Conservation (phyloP, 2,888 invertebrate species). For the Lycophotia porphyrea region DNA sequence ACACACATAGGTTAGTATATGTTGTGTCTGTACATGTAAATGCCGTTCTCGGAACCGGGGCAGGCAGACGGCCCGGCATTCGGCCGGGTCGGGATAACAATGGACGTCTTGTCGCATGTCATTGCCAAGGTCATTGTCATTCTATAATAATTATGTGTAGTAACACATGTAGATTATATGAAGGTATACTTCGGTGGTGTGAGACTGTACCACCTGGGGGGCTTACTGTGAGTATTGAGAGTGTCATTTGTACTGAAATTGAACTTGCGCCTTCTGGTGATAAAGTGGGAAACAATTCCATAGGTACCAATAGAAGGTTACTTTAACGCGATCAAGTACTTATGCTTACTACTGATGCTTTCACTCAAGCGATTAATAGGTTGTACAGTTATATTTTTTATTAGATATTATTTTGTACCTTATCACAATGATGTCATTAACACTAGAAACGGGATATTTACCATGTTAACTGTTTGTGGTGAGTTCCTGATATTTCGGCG, state of each 20-base stretch:
- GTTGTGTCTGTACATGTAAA: background rate
- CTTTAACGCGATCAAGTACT: background rate
- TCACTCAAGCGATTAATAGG: background rate
- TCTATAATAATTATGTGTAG: constrained; percentile 15
- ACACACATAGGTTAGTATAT: background rate
- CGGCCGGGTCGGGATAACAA: constrained; percentile 45
- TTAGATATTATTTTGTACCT: too few relatives aligned
- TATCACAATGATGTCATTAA: too few relatives aligned
- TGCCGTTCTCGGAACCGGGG: constrained; percentile 47
- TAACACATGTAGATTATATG: constrained; percentile 7
- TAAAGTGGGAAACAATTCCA: background rate
- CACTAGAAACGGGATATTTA: too few relatives aligned
- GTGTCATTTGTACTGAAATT: background rate
- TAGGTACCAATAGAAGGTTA: background rate
- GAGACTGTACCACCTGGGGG: background rate
- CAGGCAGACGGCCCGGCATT: constrained; percentile 58
- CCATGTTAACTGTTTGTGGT: too few relatives aligned
- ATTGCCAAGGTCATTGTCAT: constrained; percentile 48
- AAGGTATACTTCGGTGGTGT: background rate
- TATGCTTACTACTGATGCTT: background rate
- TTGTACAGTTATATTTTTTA: too few relatives aligned
- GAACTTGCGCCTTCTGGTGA: background rate
- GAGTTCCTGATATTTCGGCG: too few relatives aligned
- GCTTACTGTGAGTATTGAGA: background rate
- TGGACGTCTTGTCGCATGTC: constrained; percentile 45